Percentiles rank a stretch among this genome's conserved stretches.
Conservation (phyloP, 2,797 vertebrate genomes). For the Brachyalestes nurse region DNA sequence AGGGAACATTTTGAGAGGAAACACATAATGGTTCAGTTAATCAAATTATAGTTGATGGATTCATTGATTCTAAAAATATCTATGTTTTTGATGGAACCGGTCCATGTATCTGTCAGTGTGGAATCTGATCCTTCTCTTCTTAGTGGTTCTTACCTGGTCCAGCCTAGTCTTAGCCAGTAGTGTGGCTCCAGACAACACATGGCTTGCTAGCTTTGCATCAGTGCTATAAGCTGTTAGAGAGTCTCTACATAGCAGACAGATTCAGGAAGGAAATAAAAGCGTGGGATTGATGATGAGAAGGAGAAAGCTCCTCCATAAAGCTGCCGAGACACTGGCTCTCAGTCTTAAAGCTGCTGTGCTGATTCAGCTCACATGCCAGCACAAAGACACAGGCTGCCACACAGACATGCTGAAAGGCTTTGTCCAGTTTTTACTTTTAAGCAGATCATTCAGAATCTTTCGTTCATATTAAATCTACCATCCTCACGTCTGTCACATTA, state of each 20-base stretch:
- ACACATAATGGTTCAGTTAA: too few species aligned
- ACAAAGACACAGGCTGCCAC: constrained; percentile 17
- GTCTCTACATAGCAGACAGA: constrained; percentile 37
- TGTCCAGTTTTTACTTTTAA: constrained; percentile 45
- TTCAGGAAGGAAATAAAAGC: constrained; percentile 55
- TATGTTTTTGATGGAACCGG: not conserved
- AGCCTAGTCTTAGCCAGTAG: constrained; percentile 2
- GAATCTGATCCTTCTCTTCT: constrained; percentile 12
- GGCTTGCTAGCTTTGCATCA: constrained; percentile 3
- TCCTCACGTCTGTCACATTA: constrained; percentile 32
- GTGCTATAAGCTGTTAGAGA: constrained; percentile 37
- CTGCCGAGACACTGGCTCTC: constrained; percentile 46
- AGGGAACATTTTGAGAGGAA: not conserved
- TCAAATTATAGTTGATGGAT: too few species aligned
- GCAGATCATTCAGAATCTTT: constrained; percentile 41
- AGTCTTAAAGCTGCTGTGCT: constrained; percentile 41
- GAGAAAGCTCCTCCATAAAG: constrained; percentile 55
- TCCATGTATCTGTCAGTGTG: not conserved
- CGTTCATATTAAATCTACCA: constrained; percentile 23
- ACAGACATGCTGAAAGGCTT: constrained; percentile 36
- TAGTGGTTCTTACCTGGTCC: constrained; percentile 26
- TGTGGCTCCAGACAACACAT: constrained; percentile 19
- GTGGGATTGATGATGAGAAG: constrained; percentile 52
- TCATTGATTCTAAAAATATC: not conserved
- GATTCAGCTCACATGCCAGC: constrained; percentile 49